Conservation (phyloP, 2,113 vertebrate genomes). For the Triplophysa dalaica region DNA sequence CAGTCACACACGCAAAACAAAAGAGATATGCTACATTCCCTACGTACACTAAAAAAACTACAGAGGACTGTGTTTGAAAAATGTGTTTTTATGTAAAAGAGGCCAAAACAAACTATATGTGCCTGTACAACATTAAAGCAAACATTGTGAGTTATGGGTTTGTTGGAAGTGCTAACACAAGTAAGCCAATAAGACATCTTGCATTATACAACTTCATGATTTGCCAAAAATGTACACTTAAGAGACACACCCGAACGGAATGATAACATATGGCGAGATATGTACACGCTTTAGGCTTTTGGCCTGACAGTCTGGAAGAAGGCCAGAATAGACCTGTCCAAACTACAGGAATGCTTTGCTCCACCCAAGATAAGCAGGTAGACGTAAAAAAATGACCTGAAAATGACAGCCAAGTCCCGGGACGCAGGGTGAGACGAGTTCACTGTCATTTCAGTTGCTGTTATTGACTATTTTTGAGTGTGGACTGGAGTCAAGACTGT, state of each 20-base stretch:
- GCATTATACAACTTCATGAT: neutral
- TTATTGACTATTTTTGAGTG: slow-evolving; percentile 1
- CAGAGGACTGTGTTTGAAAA: neutral
- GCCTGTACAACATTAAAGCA: neutral
- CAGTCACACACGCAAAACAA: slow-evolving; percentile 50
- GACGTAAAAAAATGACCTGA: slow-evolving; percentile 54
- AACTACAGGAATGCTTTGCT: slow-evolving; percentile 58
- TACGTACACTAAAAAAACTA: slow-evolving; percentile 3
- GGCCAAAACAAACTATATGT: slow-evolving; percentile 11
- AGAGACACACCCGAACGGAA: neutral
- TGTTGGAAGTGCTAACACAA: slow-evolving; percentile 13
- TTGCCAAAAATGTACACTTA: slow-evolving; percentile 9
- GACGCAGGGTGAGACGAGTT: slow-evolving; percentile 48
- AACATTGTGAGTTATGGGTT: neutral
- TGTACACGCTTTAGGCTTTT: slow-evolving; percentile 29
- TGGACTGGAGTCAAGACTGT: neutral
- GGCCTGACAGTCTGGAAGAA: slow-evolving; percentile 43
- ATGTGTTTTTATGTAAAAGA: neutral
- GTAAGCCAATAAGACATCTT: slow-evolving; percentile 28
- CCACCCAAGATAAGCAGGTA: slow-evolving; percentile 60
- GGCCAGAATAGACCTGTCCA: slow-evolving; percentile 60
- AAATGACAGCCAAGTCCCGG: slow-evolving; percentile 38
- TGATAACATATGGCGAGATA: neutral
- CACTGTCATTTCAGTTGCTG: slow-evolving; percentile 35
- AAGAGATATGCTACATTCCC: slow-evolving; percentile 21